Conservation (phyloP, 1,140 invertebrate genomes). For the Drosophila mauritiana region DNA sequence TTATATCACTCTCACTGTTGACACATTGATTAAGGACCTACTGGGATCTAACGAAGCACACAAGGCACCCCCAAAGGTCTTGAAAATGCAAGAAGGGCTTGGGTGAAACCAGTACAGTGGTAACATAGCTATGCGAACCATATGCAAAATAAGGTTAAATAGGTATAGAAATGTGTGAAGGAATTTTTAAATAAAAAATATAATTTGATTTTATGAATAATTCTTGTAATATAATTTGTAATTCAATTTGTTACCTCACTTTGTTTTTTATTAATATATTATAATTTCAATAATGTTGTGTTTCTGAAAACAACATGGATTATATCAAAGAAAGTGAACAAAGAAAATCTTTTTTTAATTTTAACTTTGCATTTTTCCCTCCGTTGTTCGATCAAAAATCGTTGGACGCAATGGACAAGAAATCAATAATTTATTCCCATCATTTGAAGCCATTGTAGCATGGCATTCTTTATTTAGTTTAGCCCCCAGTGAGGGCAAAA, state of each 20-base stretch:
- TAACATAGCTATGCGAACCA: background rate
- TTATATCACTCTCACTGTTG: slow-evolving; percentile 29
- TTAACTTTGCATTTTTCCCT: background rate
- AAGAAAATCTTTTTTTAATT: too few species aligned
- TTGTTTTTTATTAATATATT: too few species aligned
- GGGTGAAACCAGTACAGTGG: slow-evolving; percentile 12
- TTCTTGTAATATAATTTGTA: too few species aligned
- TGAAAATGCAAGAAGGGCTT: background rate
- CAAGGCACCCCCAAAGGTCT: background rate
- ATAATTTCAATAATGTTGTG: too few species aligned
- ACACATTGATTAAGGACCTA: slow-evolving; percentile 48
- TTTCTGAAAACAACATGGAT: background rate
- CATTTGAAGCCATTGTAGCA: slow-evolving; percentile 63
- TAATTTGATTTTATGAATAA: too few species aligned
- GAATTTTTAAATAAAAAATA: too few species aligned
- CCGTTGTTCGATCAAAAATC: slow-evolving; percentile 23
- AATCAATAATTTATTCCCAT: slow-evolving; percentile 76
- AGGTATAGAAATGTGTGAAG: too few species aligned
- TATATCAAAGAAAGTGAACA: too few species aligned
- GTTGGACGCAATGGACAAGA: slow-evolving; percentile 23
- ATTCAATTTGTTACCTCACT: too few species aligned
- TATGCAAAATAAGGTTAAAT: too few species aligned
- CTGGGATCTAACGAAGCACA: slow-evolving; percentile 51
- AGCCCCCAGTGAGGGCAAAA: slow-evolving; percentile 55
- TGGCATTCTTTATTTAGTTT: slow-evolving; percentile 68